These are phyloP conservation scores for Zophobas morio DNA, from an alignment of 1,140 invertebrate genomes.

Conservation along the genomic window DNA sequence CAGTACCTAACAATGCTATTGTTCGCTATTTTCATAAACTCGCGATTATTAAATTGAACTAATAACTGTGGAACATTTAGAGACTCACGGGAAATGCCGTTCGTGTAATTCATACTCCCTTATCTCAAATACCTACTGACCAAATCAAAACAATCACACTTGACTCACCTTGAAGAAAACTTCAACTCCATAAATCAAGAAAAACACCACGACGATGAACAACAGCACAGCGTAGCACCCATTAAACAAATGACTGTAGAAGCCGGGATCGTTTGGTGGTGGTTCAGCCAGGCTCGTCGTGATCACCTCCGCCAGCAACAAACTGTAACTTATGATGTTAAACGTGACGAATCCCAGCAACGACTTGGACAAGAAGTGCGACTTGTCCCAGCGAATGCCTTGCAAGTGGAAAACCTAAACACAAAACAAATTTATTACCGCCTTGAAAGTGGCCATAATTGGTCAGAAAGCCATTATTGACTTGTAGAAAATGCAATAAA, in stretches of 20 bases:
- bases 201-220: constrained; percentile 93
- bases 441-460: constrained; percentile 28
- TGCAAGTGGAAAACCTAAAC: constrained; percentile 91
- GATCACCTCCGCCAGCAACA: constrained; percentile 87
- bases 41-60: too few species aligned
- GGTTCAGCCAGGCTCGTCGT: constrained; percentile 78
- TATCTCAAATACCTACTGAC: background rate
- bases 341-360: constrained; percentile 93
- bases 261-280: constrained; percentile 76
- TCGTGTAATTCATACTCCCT: too few species aligned
- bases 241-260: constrained; percentile 90
- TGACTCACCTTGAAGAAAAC: constrained; percentile 91
- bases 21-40: too few species aligned
- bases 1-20: too few species aligned
- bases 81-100: too few species aligned
- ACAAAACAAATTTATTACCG: constrained; percentile 25
- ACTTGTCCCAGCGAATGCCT: constrained; percentile 87
- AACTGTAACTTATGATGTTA: constrained; percentile 90
- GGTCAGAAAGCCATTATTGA: constrained; percentile 17
- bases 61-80: too few species aligned
- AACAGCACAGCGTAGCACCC: constrained; percentile 92
- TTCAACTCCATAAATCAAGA: constrained; percentile 95
- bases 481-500: constrained; percentile 28
- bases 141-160: constrained; percentile 2
- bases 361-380: constrained; percentile 93